A percentile compares a stretch with the other conserved stretches of the same genome.
Conservation (phyloP, 1,140 invertebrate species). For the Drosophila sp. region DNA sequence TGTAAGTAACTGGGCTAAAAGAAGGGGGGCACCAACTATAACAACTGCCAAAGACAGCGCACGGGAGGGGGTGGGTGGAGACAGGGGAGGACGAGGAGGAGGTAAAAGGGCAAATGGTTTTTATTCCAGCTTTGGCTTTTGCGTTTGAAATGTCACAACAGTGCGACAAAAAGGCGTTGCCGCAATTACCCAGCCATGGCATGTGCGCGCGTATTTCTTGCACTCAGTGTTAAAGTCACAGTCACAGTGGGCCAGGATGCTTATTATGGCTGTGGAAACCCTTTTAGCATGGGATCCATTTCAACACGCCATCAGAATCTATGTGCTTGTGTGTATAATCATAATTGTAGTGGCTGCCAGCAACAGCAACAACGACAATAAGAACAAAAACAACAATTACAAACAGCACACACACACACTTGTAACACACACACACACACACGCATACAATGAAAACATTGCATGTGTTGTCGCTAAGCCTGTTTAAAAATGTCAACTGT, state of each 20-base stretch:
- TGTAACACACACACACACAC: conserved; percentile 45
- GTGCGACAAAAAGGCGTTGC: conserved; percentile 75
- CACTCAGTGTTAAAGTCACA: conserved; percentile 10
- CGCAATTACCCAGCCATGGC: conserved; percentile 68
- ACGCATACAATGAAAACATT: conserved; percentile 12
- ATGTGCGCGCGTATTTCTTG: conserved; percentile 62
- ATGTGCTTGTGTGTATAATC: conserved; percentile 56
- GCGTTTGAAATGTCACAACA: conserved; percentile 57
- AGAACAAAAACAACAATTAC: conserved; percentile 30
- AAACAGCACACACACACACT: conserved; percentile 46
- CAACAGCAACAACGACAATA: conserved; percentile 41
- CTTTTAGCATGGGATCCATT: conserved; percentile 69
- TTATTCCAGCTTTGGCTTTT: conserved; percentile 44
- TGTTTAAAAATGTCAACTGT: conserved; percentile 71
- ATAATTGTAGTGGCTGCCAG: conserved; percentile 67
- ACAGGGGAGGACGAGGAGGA: neutral
- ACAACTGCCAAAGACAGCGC: conserved; percentile 31
- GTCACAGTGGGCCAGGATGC: conserved; percentile 34
- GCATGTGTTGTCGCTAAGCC: conserved; percentile 35
- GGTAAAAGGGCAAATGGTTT: conserved; percentile 40
- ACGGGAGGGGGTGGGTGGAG: neutral
- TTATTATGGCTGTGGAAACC: conserved; percentile 58
- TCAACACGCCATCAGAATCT: conserved; percentile 58
- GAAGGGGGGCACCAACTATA: conserved; percentile 12
- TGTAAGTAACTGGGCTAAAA: conserved; percentile 25